Conservation (phyloP, 2,888 invertebrate genomes). For the Graphium colonna region DNA sequence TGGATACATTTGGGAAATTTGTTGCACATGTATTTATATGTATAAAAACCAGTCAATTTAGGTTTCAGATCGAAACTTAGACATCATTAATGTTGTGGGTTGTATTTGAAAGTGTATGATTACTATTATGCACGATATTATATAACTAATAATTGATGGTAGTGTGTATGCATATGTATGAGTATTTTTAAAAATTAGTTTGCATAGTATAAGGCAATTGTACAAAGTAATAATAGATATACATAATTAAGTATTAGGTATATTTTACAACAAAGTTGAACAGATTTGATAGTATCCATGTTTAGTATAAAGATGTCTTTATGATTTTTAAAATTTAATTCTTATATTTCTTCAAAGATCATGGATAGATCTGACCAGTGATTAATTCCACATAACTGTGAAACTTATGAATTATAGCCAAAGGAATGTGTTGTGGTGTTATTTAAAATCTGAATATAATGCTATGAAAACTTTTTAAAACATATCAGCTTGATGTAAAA, state of each 20-base stretch:
- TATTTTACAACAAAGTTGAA: conserved; percentile 18
- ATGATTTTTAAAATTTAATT: not conserved
- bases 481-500: not conserved
- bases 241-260: conserved; percentile 13
- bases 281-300: not conserved
- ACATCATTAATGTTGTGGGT: not conserved
- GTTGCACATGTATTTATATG: conserved; percentile 12
- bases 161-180: conserved; percentile 9
- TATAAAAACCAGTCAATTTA: conserved; percentile 8
- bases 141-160: conserved; percentile 5
- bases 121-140: conserved; percentile 8
- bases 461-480: not conserved
- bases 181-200: conserved; percentile 12
- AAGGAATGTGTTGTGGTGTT: not conserved
- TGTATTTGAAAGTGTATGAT: conserved; percentile 6
- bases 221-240: conserved; percentile 23
- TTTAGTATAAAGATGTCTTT: not conserved
- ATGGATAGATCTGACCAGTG: conserved; percentile 1
- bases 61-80: conserved; percentile 1
- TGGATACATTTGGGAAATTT: conserved; percentile 3
- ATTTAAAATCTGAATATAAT: not conserved
- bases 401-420: not conserved
- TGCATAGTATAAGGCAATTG: conserved; percentile 16
- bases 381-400: not conserved
- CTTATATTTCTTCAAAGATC: not conserved